These are phyloP conservation scores for Macaria liturata DNA, from an alignment of 2,888 invertebrate genomes.

Conservation along the genomic window DNA sequence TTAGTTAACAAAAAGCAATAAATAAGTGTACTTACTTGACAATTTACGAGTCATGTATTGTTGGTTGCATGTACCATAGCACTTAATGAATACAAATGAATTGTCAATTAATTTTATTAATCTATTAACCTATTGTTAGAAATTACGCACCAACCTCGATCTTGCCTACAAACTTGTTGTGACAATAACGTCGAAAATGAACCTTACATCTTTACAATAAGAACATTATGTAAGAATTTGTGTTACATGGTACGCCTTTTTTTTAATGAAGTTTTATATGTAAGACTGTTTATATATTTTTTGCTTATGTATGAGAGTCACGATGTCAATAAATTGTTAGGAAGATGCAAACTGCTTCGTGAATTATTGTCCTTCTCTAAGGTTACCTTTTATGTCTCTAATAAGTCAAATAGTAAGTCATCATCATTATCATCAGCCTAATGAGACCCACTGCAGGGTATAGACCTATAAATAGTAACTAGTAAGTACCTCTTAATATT, in stretches of 20 bases:
- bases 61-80: conserved; percentile 10
- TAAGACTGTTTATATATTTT: neutral
- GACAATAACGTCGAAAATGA: too few relatives aligned
- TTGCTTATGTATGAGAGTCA: conserved; percentile 31
- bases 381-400: too few relatives aligned
- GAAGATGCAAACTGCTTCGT: conserved; percentile 29
- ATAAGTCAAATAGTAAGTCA: too few relatives aligned
- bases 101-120: conserved; percentile 36
- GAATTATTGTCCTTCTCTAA: conserved; percentile 31
- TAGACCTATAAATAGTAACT: too few relatives aligned
- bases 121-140: conserved; percentile 36
- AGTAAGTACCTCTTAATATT: too few relatives aligned
- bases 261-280: too few relatives aligned
- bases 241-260: too few relatives aligned
- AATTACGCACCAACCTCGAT: conserved; percentile 23
- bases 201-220: too few relatives aligned
- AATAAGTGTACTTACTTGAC: neutral
- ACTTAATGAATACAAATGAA: conserved; percentile 36
- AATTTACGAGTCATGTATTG: neutral
- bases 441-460: too few relatives aligned
- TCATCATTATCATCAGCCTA: too few relatives aligned
- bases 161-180: neutral
- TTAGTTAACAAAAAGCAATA: neutral
- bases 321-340: conserved; percentile 43
- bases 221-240: too few relatives aligned